These are phyloP conservation scores for Eupleurogrammus muticus DNA, from an alignment of 2,797 vertebrate genomes.

Conservation along the genomic window DNA sequence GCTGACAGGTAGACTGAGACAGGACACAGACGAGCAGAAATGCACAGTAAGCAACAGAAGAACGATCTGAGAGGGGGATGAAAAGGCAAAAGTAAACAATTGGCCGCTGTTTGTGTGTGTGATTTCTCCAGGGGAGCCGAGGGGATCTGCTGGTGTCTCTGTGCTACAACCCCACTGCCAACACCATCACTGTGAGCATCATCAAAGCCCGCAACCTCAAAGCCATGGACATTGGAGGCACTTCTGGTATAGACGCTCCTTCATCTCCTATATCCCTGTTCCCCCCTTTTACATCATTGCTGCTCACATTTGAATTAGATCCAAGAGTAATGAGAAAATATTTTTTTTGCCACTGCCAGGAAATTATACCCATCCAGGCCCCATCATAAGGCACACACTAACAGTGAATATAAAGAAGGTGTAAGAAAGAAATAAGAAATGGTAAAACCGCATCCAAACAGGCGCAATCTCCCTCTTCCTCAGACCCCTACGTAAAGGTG, in stretches of 20 bases:
- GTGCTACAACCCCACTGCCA: conserved; percentile 98
- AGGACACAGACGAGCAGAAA: conserved; percentile 44
- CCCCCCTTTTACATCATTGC: conserved; percentile 1
- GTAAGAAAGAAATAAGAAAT: neutral
- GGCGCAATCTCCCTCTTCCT: neutral
- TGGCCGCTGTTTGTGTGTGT: conserved; percentile 56
- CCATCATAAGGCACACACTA: neutral
- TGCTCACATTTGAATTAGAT: neutral
- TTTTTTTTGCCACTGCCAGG: neutral
- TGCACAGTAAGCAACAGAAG: conserved; percentile 32
- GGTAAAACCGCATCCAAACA: conserved; percentile 15
- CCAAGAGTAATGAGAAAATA: conserved; percentile 23
- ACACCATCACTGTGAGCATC: conserved; percentile 98
- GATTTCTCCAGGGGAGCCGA: conserved; percentile 88
- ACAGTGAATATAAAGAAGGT: neutral
- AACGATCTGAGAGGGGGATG: conserved; percentile 22
- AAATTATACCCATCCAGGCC: conserved; percentile 9
- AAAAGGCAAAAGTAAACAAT: conserved; percentile 33
- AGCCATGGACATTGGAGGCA: conserved; percentile 99
- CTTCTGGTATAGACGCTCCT: conserved; percentile 89
- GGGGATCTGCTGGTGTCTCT: conserved; percentile 88
- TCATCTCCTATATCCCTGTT: conserved; percentile 28
- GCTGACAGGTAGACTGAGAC: conserved; percentile 58
- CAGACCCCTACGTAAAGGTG: conserved; percentile 98
- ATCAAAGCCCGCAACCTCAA: conserved; percentile 99